Conservation (phyloP, 2,113 vertebrate species). For the Gymnobelideus leadbeateri region DNA sequence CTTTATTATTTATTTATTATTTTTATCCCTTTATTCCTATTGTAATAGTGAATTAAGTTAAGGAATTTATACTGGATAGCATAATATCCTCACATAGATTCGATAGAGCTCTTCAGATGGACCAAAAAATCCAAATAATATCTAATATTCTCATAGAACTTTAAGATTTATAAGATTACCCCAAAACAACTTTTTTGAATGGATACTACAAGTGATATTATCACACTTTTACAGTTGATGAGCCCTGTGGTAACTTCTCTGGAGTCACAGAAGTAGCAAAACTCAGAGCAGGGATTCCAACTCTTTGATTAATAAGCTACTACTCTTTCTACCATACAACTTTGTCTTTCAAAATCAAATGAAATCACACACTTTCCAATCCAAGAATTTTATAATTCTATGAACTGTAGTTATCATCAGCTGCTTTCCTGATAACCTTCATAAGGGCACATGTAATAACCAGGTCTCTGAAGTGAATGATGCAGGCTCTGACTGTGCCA, state of each 20-base stretch:
- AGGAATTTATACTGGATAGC: neutral
- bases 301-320: neutral
- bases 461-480: conserved; percentile 27
- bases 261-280: neutral
- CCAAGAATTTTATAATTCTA: neutral
- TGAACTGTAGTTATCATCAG: neutral
- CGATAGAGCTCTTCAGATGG: conserved; percentile 22
- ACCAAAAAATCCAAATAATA: neutral
- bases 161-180: neutral
- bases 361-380: neutral
- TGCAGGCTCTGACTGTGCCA: neutral
- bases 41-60: neutral
- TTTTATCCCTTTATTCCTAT: too few relatives aligned
- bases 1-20: too few relatives aligned
- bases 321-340: neutral
- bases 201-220: neutral
- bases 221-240: neutral
- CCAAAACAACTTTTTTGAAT: neutral
- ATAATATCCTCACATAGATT: neutral
- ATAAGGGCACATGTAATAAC: neutral
- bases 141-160: neutral
- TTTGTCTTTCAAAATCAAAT: neutral
- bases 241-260: neutral
- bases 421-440: conserved; percentile 15
- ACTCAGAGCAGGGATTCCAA: neutral